These are phyloP conservation scores for Erythrocebus patas DNA, from an alignment of 2,113 vertebrate genomes.

Conservation along the genomic window DNA sequence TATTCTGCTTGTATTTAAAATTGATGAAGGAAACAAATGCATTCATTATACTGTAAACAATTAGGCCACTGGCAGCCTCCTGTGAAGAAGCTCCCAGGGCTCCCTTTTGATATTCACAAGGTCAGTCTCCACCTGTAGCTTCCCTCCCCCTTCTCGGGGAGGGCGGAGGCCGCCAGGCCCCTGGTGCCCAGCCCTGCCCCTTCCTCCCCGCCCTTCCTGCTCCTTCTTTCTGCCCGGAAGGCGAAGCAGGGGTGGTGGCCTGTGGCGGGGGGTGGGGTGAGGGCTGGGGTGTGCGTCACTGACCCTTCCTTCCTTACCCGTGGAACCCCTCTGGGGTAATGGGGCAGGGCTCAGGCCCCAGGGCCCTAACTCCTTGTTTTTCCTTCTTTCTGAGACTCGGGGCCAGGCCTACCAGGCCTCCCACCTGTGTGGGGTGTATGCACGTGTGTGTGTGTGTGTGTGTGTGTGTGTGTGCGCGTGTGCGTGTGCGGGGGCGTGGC, in stretches of 20 bases:
- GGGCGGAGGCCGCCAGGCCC: conserved; percentile 59
- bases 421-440: background rate
- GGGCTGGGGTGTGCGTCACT: fast-evolving
- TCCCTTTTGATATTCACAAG: conserved; percentile 77
- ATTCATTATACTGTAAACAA: conserved; percentile 85
- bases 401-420: background rate
- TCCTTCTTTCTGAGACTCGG: background rate
- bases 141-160: background rate
- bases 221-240: conserved; percentile 65
- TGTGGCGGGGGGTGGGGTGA: background rate
- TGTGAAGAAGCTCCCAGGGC: conserved; percentile 71
- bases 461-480: fast-evolving
- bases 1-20: conserved; percentile 88
- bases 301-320: background rate
- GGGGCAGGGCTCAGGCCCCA: background rate
- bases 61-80: conserved; percentile 78
- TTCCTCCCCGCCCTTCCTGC: conserved; percentile 2
- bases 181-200: background rate
- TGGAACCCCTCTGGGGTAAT: background rate
- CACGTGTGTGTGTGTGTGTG: fast-evolving
- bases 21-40: conserved; percentile 85
- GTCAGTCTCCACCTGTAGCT: conserved; percentile 75
- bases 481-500: background rate
- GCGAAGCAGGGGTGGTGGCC: background rate
- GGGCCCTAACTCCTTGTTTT: background rate